These are phyloP conservation scores for Gasteruption jaculator DNA, from an alignment of 2,888 invertebrate genomes.

Conservation along the genomic window DNA sequence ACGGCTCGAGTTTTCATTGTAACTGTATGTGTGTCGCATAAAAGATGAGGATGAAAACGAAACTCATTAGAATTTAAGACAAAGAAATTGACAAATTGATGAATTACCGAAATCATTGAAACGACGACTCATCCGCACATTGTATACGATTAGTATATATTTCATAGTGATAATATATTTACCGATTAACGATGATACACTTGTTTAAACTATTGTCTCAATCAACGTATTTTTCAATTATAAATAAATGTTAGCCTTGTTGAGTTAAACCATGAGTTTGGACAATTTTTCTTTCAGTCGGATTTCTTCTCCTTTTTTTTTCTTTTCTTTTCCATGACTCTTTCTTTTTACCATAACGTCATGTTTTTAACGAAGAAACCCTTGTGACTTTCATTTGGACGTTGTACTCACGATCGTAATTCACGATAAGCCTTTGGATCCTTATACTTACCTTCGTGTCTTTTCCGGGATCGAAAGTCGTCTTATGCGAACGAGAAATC, in stretches of 20 bases:
- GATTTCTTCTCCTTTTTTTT: conserved; percentile 5
- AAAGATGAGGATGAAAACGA: conserved; percentile 29
- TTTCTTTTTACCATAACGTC: conserved; percentile 21
- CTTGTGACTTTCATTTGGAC: too few species aligned
- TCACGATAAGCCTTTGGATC: conserved; percentile 18
- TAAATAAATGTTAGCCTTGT: conserved; percentile 53
- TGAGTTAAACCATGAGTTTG: conserved; percentile 46
- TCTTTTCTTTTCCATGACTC: conserved; percentile 11
- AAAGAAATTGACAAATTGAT: conserved; percentile 13
- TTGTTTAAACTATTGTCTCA: conserved; percentile 53
- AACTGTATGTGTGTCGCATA: conserved; percentile 44
- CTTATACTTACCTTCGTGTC: conserved; percentile 27
- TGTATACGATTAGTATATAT: conserved; percentile 52
- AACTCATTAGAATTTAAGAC: conserved; percentile 33
- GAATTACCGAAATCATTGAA: too few species aligned
- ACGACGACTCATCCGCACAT: conserved; percentile 46
- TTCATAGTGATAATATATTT: conserved; percentile 49
- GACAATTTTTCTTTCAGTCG: conserved; percentile 17
- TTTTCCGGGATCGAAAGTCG: conserved; percentile 19
- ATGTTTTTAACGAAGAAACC: conserved; percentile 24
- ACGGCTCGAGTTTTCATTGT: conserved; percentile 31
- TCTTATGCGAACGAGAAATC: too few species aligned
- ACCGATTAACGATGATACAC: conserved; percentile 51
- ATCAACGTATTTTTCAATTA: conserved; percentile 53
- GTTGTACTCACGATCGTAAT: too few species aligned